Evolutionary conservation across 2,888 invertebrate species (phyloP), one percentile per base, ranked within the genome.

Genomic region (Caenorhabditis sulstoni): DNA sequence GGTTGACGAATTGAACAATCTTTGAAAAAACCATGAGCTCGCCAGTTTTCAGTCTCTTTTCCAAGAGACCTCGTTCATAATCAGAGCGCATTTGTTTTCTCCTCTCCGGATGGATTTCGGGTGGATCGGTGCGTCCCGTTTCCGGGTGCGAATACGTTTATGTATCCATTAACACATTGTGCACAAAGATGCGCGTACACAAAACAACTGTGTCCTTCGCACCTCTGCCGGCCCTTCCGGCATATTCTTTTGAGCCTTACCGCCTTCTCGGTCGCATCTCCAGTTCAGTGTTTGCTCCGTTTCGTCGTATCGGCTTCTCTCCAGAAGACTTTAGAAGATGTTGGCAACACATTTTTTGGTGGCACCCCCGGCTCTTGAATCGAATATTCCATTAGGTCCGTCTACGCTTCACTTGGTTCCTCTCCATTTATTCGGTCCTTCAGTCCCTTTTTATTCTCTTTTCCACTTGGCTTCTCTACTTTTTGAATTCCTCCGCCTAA

Each of bases 111-210:
- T 5, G 29, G 29, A 7, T 29, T 29, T 29, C 7, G 29, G 29
- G 7, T 29, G 29, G 29, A 44, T 41, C 44, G 44, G 22, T 41
- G 44, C 41, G n/a, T 52, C 29, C 52, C 3, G 52, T 52, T 7
- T 29, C 29, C 29, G 29, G 29, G 41, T 41, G 41, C 41, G 47
- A 23, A 16, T 49, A 49, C 7, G 44, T 29, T 64, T 64, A 64
- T 64, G 71, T 71, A 71, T 71, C 71, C 71, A 71, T 71, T 71
- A 71, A 64, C 71, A 64, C 71, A 71, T 71, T 71, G 71, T 71
- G 71, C 70, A 45, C 44, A 41, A 41, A 70, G 16, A 39, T 11
- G 39, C 37, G 52, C 39, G 23, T 53, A 67, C 58, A 58, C 66
- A 67, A 67, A 57, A 67, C 66, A 67, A 67, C 66, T 67, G 66